Evolutionary conservation across 2,888 invertebrate genomes (phyloP).

Genomic region (Apotomis capreana): DNA sequence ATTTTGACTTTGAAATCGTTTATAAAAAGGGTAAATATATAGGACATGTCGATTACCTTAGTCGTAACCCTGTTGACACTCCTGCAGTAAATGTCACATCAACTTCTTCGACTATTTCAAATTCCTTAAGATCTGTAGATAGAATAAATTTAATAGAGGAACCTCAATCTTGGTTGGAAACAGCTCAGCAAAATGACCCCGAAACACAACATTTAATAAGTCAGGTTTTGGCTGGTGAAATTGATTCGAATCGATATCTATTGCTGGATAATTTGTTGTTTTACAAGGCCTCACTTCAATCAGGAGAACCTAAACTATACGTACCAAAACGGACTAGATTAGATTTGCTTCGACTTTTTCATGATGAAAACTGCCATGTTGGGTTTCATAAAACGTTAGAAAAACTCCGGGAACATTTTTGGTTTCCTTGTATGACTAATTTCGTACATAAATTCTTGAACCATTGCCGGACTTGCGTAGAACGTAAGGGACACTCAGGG

Average conservation of each 20-base stretch:
- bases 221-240: not conserved
- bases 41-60: not conserved
- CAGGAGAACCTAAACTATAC: no score
- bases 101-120: not conserved
- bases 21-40: conserved; percentile 1
- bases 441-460: no score
- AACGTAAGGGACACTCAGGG: no score
- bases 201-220: not conserved
- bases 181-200: not conserved
- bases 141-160: not conserved
- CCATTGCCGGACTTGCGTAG: no score
- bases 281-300: no score
- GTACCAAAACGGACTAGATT: no score
- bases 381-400: no score
- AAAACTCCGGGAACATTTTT: no score
- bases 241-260: not conserved
- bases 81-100: not conserved
- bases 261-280: no score
- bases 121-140: not conserved
- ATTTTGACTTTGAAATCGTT: not conserved
- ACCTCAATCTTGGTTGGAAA: conserved; percentile 7
- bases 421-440: no score
- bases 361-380: no score
- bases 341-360: no score
- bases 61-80: not conserved